Conservation (phyloP, 23 tunicate species). For the Corella eumyota region DNA sequence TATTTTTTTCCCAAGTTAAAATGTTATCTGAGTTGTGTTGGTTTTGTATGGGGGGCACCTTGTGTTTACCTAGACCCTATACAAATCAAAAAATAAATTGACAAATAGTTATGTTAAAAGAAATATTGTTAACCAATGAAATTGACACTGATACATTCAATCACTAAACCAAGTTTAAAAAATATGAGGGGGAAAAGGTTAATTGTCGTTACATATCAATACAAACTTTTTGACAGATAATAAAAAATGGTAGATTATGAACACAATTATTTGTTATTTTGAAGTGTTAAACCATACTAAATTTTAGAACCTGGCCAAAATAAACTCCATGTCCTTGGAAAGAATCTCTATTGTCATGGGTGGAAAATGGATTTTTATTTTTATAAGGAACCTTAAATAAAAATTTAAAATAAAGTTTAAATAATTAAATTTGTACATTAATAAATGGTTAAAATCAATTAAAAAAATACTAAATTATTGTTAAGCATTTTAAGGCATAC, state of each 20-base stretch:
- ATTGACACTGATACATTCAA: not conserved
- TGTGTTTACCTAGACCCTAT: constrained; percentile 49
- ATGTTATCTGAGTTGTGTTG: constrained; percentile 24
- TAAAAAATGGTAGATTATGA: too few species aligned
- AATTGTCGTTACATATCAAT: too few species aligned
- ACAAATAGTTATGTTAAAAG: not conserved
- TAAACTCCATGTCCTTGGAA: constrained; percentile 59
- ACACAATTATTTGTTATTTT: not conserved
- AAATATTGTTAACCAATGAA: not conserved
- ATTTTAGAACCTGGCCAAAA: constrained; percentile 41
- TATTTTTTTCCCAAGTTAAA: constrained; percentile 26
- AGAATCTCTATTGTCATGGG: constrained; percentile 61
- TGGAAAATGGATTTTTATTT: constrained; percentile 38
- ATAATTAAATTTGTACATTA: too few species aligned
- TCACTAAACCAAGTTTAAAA: too few species aligned
- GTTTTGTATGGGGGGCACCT: constrained; percentile 1
- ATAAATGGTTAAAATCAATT: too few species aligned
- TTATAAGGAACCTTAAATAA: constrained; percentile 15
- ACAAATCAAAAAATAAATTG: not conserved
- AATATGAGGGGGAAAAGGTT: too few species aligned
- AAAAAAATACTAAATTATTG: not conserved
- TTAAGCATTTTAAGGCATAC: not conserved
- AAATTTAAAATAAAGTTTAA: not conserved
- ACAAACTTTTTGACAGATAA: too few species aligned
- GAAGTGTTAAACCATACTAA: not conserved